Conservation (phyloP, 2,113 vertebrate species). For the Emberiza fucata region DNA sequence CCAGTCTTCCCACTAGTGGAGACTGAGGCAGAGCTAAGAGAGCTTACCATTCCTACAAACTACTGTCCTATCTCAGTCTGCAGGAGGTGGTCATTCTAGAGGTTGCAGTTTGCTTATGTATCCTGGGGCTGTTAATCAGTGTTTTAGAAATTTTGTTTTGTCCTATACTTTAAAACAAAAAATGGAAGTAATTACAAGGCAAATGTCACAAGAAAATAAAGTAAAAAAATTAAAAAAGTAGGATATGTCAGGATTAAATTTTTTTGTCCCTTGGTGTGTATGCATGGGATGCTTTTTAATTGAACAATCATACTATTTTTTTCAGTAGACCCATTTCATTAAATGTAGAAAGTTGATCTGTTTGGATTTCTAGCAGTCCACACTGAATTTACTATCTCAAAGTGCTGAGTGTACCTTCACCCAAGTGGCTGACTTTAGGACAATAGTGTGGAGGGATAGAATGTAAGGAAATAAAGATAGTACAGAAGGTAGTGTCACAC, state of each 20-base stretch:
- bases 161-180: background rate
- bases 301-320: background rate
- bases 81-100: background rate
- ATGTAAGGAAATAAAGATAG: too few relatives aligned
- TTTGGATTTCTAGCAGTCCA: background rate
- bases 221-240: background rate
- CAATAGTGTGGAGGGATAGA: background rate
- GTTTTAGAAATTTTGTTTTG: background rate
- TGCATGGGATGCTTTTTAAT: background rate
- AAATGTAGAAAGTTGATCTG: background rate
- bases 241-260: background rate
- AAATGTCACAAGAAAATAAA: background rate
- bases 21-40: background rate
- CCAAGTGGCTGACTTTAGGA: background rate
- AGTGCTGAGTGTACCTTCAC: background rate
- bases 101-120: background rate
- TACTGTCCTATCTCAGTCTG: background rate
- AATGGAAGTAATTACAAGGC: background rate
- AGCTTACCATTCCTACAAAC: background rate
- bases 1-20: background rate
- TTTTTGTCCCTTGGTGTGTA: background rate
- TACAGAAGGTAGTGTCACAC: too few relatives aligned
- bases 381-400: background rate
- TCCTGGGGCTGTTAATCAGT: background rate
- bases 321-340: background rate